Evolutionary conservation across 1,140 invertebrate species (phyloP), one percentile per base, ranked within the genome.

Genomic region (Pseudomyrmex dendroicus): DNA sequence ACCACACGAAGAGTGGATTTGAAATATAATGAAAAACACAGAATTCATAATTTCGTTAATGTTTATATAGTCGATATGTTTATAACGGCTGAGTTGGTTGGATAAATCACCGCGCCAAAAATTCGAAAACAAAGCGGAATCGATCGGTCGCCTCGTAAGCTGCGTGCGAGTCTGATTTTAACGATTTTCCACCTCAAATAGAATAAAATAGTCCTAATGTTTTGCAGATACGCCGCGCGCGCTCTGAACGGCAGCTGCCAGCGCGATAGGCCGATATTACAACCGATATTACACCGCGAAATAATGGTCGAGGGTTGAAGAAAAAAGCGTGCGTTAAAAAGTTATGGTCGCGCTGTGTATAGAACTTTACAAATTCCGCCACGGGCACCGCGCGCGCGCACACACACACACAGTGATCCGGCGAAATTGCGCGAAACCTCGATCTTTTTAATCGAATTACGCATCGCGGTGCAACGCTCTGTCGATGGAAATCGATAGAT

Each of bases 371-470:
- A 77, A 84, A 84, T 67, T 57, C 61, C 62, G 48, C 9, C 52
- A 8, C 35, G 25, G 35, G 4, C 4, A 7, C 15, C 15, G 68
- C 56, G 70, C n/a, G 54, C 48, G 22, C 35, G 35, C 35, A 35
- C 5, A 35, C 35, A 35, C 35, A 35, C 35, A 35, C 35, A 35
- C 35, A 7, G 35, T 7, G 64, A 78, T 78, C 76, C 22, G 64
- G n/a, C 76, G 44, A 70, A 80, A 72, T 80, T 80, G 66, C 44
- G 54, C 66, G 76, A 80, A 80, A 80, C 76, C 54, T 72, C 66
- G 54, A 80, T 80, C 76, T 80, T 80, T 78, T 80, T 80, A 80
- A 80, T 80, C 76, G 76, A 80, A 80, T 80, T 80, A 80, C 66
- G n/a, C 70, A 15, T 64, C 17, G 44, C 64, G 20, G 1, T 44